A percentile compares a stretch with the other conserved stretches of the same genome.
Conservation (phyloP, 2,888 invertebrate species). For the Arctia plantaginis region DNA sequence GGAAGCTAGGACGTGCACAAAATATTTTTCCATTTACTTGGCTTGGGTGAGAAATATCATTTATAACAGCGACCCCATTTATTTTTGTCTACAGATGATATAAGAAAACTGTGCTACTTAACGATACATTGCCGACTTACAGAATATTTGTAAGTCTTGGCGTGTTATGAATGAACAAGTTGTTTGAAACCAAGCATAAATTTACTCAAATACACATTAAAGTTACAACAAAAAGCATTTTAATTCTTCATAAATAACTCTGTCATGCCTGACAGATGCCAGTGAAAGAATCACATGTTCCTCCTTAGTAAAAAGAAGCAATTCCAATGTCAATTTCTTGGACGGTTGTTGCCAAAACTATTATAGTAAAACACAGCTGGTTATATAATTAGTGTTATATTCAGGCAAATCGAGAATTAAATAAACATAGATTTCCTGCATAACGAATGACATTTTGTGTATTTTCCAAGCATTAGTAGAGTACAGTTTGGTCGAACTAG, state of each 20-base stretch:
- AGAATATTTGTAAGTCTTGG: background rate
- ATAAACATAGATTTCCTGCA: background rate
- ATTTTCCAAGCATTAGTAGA: background rate
- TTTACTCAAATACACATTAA: background rate
- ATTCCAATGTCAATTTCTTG: too few relatives aligned
- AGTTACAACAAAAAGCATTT: background rate
- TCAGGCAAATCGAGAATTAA: background rate
- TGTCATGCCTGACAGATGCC: background rate
- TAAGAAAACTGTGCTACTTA: constrained; percentile 19
- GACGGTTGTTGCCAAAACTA: background rate
- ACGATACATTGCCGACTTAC: background rate
- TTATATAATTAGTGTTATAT: background rate
- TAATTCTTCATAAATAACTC: background rate
- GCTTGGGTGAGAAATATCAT: constrained; percentile 2
- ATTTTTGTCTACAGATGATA: constrained; percentile 28
- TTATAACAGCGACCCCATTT: constrained; percentile 33
- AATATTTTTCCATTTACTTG: background rate
- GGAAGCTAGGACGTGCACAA: background rate
- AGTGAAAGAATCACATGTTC: background rate
- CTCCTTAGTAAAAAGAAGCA: background rate
- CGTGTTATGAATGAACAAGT: background rate
- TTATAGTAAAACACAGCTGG: background rate
- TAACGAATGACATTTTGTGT: background rate
- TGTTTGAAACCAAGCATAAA: background rate
- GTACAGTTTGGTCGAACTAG: background rate